Percentiles rank a stretch among this genome's conserved stretches.
Evolutionary conservation across 2,113 vertebrate genomes (phyloP).

Genomic region (cattle (Bos taurus)): DNA sequence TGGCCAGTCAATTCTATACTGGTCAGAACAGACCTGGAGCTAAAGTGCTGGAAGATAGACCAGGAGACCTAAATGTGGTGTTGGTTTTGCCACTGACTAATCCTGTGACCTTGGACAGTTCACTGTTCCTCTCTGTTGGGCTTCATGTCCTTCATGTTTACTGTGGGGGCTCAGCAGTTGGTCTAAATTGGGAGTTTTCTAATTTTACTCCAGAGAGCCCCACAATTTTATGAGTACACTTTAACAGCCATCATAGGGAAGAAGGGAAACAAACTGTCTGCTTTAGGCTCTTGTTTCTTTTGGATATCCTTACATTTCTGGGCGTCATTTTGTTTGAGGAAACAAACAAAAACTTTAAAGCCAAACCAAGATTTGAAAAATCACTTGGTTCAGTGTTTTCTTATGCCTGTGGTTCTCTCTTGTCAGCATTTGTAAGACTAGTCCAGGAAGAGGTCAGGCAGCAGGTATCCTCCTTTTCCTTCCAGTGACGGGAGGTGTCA

Average conservation of each 20-base stretch:
- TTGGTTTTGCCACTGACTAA: neutral
- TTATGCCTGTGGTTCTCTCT: neutral
- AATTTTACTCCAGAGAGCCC: neutral
- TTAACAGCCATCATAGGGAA: neutral
- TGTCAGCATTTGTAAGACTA: neutral
- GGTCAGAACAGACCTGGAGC: neutral
- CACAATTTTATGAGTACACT: neutral
- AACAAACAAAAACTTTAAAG: neutral
- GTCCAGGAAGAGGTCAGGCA: neutral
- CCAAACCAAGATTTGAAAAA: neutral
- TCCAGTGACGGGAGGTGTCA: neutral
- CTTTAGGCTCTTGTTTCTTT: neutral
- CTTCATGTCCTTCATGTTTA: neutral
- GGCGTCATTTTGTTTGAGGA: neutral
- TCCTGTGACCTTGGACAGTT: neutral
- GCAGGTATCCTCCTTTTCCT: neutral
- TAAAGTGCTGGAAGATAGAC: neutral
- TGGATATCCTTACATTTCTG: neutral
- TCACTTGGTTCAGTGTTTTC: neutral
- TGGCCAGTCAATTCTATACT: neutral
- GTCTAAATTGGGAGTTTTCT: neutral
- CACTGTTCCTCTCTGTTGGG: neutral
- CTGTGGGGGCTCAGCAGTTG: neutral
- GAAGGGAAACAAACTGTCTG: neutral
- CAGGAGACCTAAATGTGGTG: neutral